Evolutionary conservation across 2,797 vertebrate genomes (phyloP), one percentile per base, ranked within the genome.

Genomic region (Numenius phaeopus): DNA sequence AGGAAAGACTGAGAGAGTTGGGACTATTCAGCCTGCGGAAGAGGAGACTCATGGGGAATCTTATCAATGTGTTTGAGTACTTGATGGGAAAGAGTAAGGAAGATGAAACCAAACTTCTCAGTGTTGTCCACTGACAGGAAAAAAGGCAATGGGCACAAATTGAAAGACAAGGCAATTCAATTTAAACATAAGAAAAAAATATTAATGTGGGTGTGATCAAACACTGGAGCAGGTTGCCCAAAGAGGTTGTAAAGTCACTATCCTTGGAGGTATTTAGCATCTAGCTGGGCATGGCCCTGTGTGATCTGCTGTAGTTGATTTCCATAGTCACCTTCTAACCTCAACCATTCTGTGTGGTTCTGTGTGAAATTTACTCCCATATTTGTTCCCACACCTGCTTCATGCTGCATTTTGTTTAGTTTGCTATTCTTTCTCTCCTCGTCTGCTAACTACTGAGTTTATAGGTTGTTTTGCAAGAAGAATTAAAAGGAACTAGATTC

Each of bases 201-300:
- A 46, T 7, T 44, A 47, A 23, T 70, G 9, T 8, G 11, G 4
- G 10, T 4, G 5, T 54, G 14, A 49, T 71, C 23, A 66, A 76
- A 47, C 6, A 50, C 4, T 3, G 2, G 14, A 83, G 30, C 10
- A 65, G 14, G 5, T n/a, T 89, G 8, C 3, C 30, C 34, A 73
- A 21, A 52, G 29, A 55, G 22, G 4, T 37, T 40, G 4, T 58
- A 24, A 30, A 67, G 7, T 40, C 9, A 59, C 27, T 21, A 19
- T 54, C 7, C 37, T 65, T 77, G 71, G 11, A 88, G 39, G 15
- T 58, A 40, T 21, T 57, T 42, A 83, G 4, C 7, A 21, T 65
- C 30, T 1, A 1, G 37, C 29, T 37, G 32, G 8, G 12, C 3
- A 14, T 8, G 26, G 10, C 6, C 14, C 6, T 52, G 11, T 69